Conservation (phyloP, 2,113 vertebrate species). For the Zosterops hypoxanthus region DNA sequence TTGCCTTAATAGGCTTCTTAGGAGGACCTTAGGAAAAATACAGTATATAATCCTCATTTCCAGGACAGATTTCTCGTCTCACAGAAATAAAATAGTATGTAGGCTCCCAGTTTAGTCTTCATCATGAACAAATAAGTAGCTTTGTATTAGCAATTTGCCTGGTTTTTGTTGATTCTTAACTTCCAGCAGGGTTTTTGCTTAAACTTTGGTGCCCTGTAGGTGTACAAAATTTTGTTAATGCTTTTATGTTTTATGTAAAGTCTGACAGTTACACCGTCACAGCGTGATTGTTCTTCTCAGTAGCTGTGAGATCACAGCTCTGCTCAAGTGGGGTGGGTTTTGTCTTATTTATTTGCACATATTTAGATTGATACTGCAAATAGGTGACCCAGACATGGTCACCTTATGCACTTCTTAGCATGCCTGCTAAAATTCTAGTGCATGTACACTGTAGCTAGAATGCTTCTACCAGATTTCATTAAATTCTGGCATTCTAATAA, state of each 20-base stretch:
- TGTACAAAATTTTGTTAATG: not conserved
- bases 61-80: not conserved
- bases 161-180: not conserved
- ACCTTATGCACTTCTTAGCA: not conserved
- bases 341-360: rapidly evolving
- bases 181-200: not conserved
- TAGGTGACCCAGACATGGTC: not conserved
- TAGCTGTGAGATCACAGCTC: not conserved
- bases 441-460: not conserved
- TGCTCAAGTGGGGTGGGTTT: not conserved
- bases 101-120: not conserved
- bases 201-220: not conserved
- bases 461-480: not conserved
- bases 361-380: not conserved
- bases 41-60: not conserved
- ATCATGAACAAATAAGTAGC: not conserved
- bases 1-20: not conserved
- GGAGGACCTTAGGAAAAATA: not conserved
- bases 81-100: not conserved
- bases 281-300: not conserved
- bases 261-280: not conserved
- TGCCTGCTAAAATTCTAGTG: not conserved
- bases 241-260: not conserved
- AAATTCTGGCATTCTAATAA: not conserved
- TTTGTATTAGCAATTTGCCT: not conserved